Percentiles rank a stretch among this genome's conserved stretches.
These are phyloP conservation scores for Coluber constrictor DNA, from an alignment of 2,797 vertebrate genomes.

Conservation along the genomic window DNA sequence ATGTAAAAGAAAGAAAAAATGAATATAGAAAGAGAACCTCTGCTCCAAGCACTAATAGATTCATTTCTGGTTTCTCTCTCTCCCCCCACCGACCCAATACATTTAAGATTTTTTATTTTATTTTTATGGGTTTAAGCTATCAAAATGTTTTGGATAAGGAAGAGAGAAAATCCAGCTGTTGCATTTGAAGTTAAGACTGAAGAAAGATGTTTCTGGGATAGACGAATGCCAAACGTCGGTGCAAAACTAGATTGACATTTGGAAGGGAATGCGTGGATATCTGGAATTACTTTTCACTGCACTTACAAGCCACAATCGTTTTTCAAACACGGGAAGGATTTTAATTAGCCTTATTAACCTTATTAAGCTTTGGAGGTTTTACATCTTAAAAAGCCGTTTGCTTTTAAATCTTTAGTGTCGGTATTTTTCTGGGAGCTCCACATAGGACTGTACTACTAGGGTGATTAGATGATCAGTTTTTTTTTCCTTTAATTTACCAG, in stretches of 20 bases:
- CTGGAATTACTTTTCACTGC: slow-evolving; percentile 10
- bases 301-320: not conserved
- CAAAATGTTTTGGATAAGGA: not conserved
- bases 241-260: not conserved
- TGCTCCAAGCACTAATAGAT: not conserved
- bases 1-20: not conserved
- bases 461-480: not conserved
- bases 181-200: not conserved
- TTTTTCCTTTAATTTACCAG: not conserved
- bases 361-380: not conserved
- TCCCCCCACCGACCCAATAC: not conserved
- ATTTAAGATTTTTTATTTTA: slow-evolving; percentile 17
- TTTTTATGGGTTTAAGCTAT: slow-evolving; percentile 12
- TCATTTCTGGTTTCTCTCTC: not conserved
- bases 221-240: not conserved
- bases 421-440: not conserved
- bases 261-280: not conserved
- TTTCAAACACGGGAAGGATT: not conserved
- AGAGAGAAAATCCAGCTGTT: not conserved
- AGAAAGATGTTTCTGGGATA: not conserved
- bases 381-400: slow-evolving; percentile 13
- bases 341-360: slow-evolving; percentile 20
- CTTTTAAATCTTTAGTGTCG: not conserved
- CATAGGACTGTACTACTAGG: not conserved
- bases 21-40: not conserved